phyloP scores from a whole-genome alignment of 2,888 invertebrate species.

The Mythimna loreyi region DNA sequence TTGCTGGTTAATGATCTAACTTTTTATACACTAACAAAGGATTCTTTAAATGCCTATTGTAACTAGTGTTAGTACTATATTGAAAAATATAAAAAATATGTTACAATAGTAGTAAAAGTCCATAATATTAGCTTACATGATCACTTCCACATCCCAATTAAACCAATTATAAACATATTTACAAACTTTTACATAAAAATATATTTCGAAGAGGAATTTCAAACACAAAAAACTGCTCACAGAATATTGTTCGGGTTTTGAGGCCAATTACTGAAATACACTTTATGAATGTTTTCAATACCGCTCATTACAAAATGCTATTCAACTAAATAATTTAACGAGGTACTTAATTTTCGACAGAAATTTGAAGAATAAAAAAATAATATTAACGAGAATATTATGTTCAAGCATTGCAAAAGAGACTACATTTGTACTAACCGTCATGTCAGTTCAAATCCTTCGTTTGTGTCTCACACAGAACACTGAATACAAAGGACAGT shows the following conservation, averaged over 20 bases:
- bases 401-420: too few relatives aligned
- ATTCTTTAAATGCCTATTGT: neutral
- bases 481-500: slow-evolving; percentile 9
- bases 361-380: slow-evolving; percentile 5
- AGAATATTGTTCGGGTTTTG: slow-evolving; percentile 25
- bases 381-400: too few relatives aligned
- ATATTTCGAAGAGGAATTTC: slow-evolving; percentile 8
- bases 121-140: neutral
- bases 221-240: slow-evolving; percentile 7
- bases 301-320: slow-evolving; percentile 31
- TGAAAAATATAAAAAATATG: too few relatives aligned
- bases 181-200: slow-evolving; percentile 17
- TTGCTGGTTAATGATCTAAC: neutral
- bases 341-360: slow-evolving; percentile 24
- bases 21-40: neutral
- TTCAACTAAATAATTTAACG: slow-evolving; percentile 26
- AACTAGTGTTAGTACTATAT: too few relatives aligned
- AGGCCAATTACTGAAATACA: slow-evolving; percentile 50
- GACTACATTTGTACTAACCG: too few relatives aligned
- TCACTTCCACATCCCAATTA: slow-evolving; percentile 8
- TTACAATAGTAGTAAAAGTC: neutral
- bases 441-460: too few relatives aligned
- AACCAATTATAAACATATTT: neutral
- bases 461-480: too few relatives aligned
- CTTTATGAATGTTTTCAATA: slow-evolving; percentile 19